Evolutionary conservation across 2,797 vertebrate genomes (phyloP), one percentile per base, ranked within the genome.

Genomic region (Atherinosoma microstoma): DNA sequence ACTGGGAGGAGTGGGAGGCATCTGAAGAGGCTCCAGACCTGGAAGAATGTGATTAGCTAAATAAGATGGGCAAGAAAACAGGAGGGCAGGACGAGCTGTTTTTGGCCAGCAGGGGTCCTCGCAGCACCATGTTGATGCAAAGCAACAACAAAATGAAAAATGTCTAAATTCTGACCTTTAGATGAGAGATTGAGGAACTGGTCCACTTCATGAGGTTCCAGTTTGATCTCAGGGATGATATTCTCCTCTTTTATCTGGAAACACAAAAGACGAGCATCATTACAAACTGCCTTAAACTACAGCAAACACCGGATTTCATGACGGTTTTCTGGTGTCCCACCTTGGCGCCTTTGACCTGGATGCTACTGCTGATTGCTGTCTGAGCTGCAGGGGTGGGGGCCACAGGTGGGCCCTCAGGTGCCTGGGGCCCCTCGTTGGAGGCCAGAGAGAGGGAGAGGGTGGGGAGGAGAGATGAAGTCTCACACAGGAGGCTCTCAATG

Each of bases 181-280:
- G 96, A 94, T 58, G 97, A 97, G 67, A 99, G 93, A 87, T 99
- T 99, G 65, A 99, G 95, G 84, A 99, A 99, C 91, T 97, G 97
- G 89, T 99, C 98, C 72, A 99, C 98, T 91, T 99, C 97, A 30
- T 99, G 98, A 22, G 97, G 97, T 76, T 99, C 97, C 93, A 99
- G 84, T 82, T 99, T 99, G 66, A 99, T 97, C 92, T 98, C 94
- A 3, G 97, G 98, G 78, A 94, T 87, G 77, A 94, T 66, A 15
- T 89, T 95, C 86, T 96, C 94, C 66, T 96, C 94, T 59, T 97
- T 97, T 12, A 95, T 91, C 98, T 99, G 89, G 20, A 24, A 18
- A 45, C 2, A 63, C 3, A 78, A 20, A 70, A 51, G 4, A 65
- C 10, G 27, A 15, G 58, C 2, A 57, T 2, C 0, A 36, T 42